Conservation (phyloP, 2,113 vertebrate species). For the Anguilla rostrata region DNA sequence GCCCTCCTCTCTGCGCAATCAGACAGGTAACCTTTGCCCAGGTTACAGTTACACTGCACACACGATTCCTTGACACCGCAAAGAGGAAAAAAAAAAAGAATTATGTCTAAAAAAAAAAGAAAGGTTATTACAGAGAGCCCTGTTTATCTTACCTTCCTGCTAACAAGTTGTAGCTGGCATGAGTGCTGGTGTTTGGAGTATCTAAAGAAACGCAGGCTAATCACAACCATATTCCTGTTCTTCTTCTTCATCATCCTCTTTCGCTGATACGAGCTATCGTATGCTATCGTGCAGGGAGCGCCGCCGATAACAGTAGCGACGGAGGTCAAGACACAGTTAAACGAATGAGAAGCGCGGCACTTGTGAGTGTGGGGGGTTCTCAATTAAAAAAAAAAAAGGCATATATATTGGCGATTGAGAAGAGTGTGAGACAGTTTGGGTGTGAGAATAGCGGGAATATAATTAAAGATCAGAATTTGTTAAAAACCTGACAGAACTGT, state of each 20-base stretch:
- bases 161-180: constrained; percentile 50
- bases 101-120: not conserved
- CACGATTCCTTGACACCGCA: constrained; percentile 7
- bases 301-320: not conserved
- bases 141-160: constrained; percentile 56
- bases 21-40: constrained; percentile 36
- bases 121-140: constrained; percentile 18
- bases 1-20: not conserved
- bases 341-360: not conserved
- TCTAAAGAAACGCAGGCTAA: constrained; percentile 62
- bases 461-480: not conserved
- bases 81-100: constrained; percentile 30
- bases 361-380: no score
- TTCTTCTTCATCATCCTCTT: constrained; percentile 49
- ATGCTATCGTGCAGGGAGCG: not conserved
- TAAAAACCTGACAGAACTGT: not conserved
- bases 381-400: no score
- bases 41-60: constrained; percentile 34
- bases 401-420: not conserved
- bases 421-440: not conserved
- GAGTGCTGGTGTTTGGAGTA: constrained; percentile 45
- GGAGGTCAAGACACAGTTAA: not conserved
- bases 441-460: not conserved
- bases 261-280: not conserved
- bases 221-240: constrained; percentile 43